These are phyloP conservation scores for Scaptomyza montana DNA, from an alignment of 1,140 invertebrate genomes.

Conservation along the genomic window DNA sequence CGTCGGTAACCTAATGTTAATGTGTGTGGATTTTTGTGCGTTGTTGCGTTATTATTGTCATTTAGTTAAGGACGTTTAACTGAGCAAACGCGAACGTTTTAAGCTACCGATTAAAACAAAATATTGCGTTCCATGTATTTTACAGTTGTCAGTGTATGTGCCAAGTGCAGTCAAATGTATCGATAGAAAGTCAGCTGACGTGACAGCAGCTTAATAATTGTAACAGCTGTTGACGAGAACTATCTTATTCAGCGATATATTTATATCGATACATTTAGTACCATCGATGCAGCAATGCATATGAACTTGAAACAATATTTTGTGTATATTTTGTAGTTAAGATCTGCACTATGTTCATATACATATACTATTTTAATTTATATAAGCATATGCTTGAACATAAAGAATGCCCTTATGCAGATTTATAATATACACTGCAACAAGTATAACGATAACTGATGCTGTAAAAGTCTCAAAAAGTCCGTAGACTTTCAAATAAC, in stretches of 20 bases:
- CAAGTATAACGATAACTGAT: too few species aligned
- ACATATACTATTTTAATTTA: too few species aligned
- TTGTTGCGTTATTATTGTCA: not conserved
- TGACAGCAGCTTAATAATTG: not conserved
- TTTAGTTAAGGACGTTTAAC: not conserved
- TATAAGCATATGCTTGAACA: too few species aligned
- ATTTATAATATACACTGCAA: too few species aligned
- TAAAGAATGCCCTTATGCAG: too few species aligned
- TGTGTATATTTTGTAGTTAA: too few species aligned
- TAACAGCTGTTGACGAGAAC: not conserved
- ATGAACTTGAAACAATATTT: too few species aligned
- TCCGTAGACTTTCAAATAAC: too few species aligned
- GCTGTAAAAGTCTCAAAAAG: too few species aligned
- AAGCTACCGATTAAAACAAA: conserved; percentile 7
- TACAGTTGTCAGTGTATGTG: conserved; percentile 10
- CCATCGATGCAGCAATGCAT: too few species aligned
- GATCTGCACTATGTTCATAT: too few species aligned
- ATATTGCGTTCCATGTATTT: not conserved
- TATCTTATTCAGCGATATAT: not conserved
- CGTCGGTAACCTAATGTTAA: conserved; percentile 42
- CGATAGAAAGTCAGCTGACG: conserved; percentile 21
- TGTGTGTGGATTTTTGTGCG: not conserved
- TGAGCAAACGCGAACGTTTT: not conserved
- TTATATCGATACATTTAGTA: too few species aligned
- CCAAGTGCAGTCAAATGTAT: conserved; percentile 10